These are phyloP conservation scores for Drosophila subobscura DNA, from an alignment of 1,140 invertebrate species.

Conservation along the genomic window DNA sequence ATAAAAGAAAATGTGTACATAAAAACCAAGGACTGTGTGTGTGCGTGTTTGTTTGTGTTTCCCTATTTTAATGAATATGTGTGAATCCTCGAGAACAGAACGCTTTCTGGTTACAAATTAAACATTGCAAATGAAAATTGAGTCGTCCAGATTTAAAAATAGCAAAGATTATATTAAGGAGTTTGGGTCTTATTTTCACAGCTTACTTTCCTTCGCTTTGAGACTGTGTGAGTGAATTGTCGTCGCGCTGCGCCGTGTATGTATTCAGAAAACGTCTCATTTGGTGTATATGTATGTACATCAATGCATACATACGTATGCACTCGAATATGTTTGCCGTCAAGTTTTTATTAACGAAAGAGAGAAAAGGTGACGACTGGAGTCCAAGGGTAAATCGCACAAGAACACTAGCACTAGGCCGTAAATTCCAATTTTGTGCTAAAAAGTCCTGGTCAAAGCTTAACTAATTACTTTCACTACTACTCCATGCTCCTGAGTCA, in stretches of 20 bases:
- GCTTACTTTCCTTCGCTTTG: no score
- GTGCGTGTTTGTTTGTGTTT: not conserved
- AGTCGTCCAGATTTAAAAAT: not conserved
- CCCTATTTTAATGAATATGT: not conserved
- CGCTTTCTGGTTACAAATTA: not conserved
- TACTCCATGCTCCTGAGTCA: no score
- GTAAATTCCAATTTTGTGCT: no score
- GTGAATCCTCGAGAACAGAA: slow-evolving; percentile 1
- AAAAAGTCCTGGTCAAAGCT: no score
- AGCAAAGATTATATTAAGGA: not conserved
- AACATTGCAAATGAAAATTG: not conserved
- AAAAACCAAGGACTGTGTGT: not conserved
- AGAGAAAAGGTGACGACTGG: no score
- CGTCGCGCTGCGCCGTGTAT: slow-evolving; percentile 43
- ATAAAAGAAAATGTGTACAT: slow-evolving; percentile 22
- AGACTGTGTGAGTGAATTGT: slow-evolving; percentile 7
- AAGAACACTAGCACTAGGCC: no score
- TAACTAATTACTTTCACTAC: no score
- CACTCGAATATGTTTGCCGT: slow-evolving; percentile 30
- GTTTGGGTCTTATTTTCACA: no score
- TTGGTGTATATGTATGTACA: slow-evolving; percentile 20
- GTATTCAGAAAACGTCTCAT: slow-evolving; percentile 61
- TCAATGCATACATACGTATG: slow-evolving; percentile 5
- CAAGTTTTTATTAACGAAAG: not conserved
- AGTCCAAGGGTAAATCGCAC: no score